These are phyloP conservation scores for Hepsetus odoe DNA, from an alignment of 2,113 vertebrate species.

Conservation along the genomic window DNA sequence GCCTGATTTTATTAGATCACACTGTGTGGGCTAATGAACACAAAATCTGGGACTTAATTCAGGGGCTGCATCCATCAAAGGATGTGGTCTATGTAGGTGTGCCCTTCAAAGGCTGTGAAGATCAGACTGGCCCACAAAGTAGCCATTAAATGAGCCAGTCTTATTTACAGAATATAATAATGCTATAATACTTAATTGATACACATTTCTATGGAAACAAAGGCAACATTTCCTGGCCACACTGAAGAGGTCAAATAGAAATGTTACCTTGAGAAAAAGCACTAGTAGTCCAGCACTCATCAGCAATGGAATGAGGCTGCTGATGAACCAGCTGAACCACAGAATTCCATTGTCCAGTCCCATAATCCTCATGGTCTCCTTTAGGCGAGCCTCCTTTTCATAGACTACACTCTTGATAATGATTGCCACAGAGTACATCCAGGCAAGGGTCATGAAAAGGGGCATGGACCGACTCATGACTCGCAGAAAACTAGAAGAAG, in stretches of 20 bases:
- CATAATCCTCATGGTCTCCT: conserved; percentile 99
- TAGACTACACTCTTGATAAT: conserved; percentile 97
- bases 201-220: no score
- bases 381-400: conserved; percentile 95
- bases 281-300: conserved; percentile 89
- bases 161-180: no score
- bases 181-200: no score
- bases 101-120: no score
- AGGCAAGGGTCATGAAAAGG: conserved; percentile 96
- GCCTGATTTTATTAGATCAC: no score
- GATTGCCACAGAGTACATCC: conserved; percentile 97
- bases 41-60: no score
- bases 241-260: background rate
- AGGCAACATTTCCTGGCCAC: background rate
- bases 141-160: no score
- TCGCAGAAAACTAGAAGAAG: conserved; percentile 83
- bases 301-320: conserved; percentile 90
- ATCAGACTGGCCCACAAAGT: no score
- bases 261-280: conserved; percentile 87
- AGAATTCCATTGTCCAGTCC: conserved; percentile 91
- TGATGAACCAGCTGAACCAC: conserved; percentile 98
- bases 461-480: conserved; percentile 97
- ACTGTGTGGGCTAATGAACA: no score
- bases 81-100: no score
- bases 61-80: no score